Base-by-base conservation (phyloP, 2,113 vertebrate species). In the Perccottus glenii region DNA sequence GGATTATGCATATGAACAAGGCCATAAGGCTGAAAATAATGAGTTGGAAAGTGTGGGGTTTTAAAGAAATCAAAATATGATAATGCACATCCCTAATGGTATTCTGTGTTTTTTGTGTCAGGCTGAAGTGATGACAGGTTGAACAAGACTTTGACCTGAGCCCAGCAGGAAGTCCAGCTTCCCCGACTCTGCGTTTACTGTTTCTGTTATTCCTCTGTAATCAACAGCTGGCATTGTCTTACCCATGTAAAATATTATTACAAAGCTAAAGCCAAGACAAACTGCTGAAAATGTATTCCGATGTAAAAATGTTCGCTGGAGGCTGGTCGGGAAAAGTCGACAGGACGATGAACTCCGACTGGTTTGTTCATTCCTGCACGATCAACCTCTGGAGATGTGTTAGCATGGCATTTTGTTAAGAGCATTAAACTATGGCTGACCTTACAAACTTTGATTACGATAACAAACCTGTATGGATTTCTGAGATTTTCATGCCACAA, bases 141-240 rank as follows among this genome's bases (percentile, higher is more conserved):
- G 49, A 40, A 35, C 59, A 76, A 70, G 73, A 70, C 60, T 69
- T 65, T 78, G 35, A 55, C n/a, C 55, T 77, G 58, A 19, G 67
- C 60, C 38, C 67, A 60, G 38, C 64, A 78, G 74, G 67, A 81
- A 77, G 70, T 78, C 51, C 74, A 59, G 67, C 42, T 48, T 46
- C 43, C 53, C 11, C 44, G 0, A 0, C 63, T 11, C 76, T 49
- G 73, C 68, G 65, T 69, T 82, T 35, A 68, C 67, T 50, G 71
- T 60, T 36, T 69, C 64, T 69, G 64, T 60, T 70, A 63, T 69
- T 83, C 49, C 44, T 56, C 72, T 67, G 47, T 53, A 81, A 85
- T 78, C 75, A 81, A 56, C 75, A 48, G 36, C 75, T 84, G 78
- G 78, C 82, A 16, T 70, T 57, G 65, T 81, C 55, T 67, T 68